A percentile compares a stretch with the other conserved stretches of the same genome.
These are phyloP conservation scores for Parelbella ahira DNA, from an alignment of 2,888 invertebrate genomes.

Conservation along the genomic window DNA sequence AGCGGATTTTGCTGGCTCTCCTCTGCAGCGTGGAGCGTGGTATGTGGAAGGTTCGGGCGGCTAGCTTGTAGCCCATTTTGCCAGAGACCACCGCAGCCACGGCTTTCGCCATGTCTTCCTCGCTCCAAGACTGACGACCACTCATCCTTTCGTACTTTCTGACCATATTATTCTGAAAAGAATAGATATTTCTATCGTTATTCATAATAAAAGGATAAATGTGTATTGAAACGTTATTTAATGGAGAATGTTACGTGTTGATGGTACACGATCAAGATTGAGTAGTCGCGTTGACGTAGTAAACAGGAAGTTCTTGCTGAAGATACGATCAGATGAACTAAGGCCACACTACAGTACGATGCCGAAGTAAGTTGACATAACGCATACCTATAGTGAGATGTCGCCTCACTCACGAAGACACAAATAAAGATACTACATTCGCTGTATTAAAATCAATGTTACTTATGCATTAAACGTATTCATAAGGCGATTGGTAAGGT, in stretches of 20 bases:
- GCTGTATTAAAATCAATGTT: no score
- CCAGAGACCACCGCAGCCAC: slow-evolving; percentile 75
- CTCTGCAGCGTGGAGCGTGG: slow-evolving; percentile 72
- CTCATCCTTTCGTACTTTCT: slow-evolving; percentile 77
- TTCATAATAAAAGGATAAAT: background rate
- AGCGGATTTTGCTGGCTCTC: slow-evolving; percentile 71
- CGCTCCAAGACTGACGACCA: slow-evolving; percentile 75
- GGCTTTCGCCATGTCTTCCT: slow-evolving; percentile 74
- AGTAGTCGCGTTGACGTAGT: slow-evolving; percentile 3
- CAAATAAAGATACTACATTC: background rate
- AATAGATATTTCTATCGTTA: slow-evolving; percentile 15
- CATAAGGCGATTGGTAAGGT: slow-evolving; percentile 4
- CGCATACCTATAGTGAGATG: no score
- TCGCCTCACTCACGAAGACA: background rate
- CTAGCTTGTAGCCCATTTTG: slow-evolving; percentile 76
- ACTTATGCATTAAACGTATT: slow-evolving; percentile 7
- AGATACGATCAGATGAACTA: slow-evolving; percentile 15
- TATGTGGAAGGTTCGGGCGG: slow-evolving; percentile 72
- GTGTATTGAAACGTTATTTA: no score
- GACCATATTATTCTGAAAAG: slow-evolving; percentile 70
- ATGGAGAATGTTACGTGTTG: no score
- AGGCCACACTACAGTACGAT: slow-evolving; percentile 1
- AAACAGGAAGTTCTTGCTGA: slow-evolving; percentile 22
- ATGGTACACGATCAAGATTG: no score
- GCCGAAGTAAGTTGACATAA: background rate